These are phyloP conservation scores for Pteruthius melanotis DNA, from an alignment of 2,113 vertebrate genomes.

Conservation along the genomic window DNA sequence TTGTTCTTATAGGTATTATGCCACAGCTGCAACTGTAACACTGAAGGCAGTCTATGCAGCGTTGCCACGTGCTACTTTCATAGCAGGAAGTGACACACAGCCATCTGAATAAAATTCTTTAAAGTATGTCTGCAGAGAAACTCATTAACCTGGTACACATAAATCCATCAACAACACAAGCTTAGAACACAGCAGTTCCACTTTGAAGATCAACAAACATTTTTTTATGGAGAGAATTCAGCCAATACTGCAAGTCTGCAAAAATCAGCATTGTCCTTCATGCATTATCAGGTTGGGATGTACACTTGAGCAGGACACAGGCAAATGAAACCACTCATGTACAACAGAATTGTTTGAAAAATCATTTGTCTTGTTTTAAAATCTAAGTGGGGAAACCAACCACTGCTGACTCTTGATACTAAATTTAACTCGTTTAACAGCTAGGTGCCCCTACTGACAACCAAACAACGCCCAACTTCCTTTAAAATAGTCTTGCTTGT, in stretches of 20 bases:
- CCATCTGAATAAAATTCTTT: neutral
- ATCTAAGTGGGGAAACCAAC: neutral
- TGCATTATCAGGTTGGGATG: neutral
- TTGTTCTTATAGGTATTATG: neutral
- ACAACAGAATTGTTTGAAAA: neutral
- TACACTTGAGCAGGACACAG: neutral
- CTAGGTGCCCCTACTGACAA: neutral
- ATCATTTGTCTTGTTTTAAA: neutral
- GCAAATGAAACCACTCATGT: neutral
- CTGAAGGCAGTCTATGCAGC: neutral
- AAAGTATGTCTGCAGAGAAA: neutral
- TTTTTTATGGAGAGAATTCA: neutral
- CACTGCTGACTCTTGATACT: neutral
- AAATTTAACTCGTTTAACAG: neutral
- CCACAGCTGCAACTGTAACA: neutral
- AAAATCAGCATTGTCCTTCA: neutral
- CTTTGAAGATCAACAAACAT: neutral
- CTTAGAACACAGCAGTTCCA: neutral
- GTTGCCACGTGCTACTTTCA: neutral
- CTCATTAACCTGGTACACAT: neutral
- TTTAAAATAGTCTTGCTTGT: neutral
- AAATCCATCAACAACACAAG: neutral
- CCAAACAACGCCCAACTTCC: neutral
- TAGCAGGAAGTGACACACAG: constrained; percentile 13
- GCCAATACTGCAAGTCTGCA: neutral